Base-by-base conservation (phyloP, 2,797 vertebrate species). In the Catharus ustulatus region DNA sequence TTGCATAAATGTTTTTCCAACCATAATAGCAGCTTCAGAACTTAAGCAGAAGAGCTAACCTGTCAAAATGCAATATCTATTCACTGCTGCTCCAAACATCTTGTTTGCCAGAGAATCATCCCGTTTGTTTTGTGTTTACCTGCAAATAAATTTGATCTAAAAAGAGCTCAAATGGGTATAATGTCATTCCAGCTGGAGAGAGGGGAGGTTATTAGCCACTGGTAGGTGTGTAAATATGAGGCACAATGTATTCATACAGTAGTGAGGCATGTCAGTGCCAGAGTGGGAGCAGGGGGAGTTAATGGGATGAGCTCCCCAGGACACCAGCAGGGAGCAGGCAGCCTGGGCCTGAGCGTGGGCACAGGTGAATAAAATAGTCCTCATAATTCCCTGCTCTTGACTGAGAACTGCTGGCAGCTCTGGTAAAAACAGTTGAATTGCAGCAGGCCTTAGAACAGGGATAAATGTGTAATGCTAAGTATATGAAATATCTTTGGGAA, bases 1-100 rank as follows among this genome's bases (percentile, higher is more conserved):
- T 93, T 94, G 90, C 87, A 91, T 96, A 95, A 97, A 95, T 91
- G 63, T 90, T 96, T 97, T 92, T 30, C 43, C 69, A 72, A 15
- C 42, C 59, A 51, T 75, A 78, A 79, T 67, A 94, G 64, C 36
- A 79, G 71, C 73, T 85, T 86, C 63, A 34, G 71, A 96, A 82
- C 43, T 77, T 71, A 58, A 87, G 90, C 59, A 49, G 59, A 45
- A 86, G 78, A 84, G 51, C 78, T 93, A 67, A 91, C 80, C 83
- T 91, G 84, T 93, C 84, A 89, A 68, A 75, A 43, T 91, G 83
- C 73, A 84, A 89, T 84, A 94, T 91, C 87, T 82, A 22, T 91
- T 96, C 63, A 38, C 76, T 93, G 77, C 67, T 87, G 51, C 77
- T 89, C 58, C 46, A 78, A 94, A 89, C 71, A 45, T 64, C 55